Conservation (phyloP, 2,113 vertebrate genomes). For the Enhydra lutris region DNA sequence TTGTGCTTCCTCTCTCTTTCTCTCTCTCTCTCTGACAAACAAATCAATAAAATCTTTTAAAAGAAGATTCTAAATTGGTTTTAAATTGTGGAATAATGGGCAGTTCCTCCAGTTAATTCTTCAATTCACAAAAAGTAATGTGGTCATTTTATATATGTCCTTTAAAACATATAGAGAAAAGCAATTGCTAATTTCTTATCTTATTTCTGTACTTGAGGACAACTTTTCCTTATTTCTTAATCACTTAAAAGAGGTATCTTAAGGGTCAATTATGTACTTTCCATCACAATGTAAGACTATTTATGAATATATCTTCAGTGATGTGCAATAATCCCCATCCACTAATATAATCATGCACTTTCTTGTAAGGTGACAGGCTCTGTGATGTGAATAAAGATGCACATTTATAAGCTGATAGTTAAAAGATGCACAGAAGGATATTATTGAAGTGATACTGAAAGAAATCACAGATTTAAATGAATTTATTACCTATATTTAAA, state of each 20-base stretch:
- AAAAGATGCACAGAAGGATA: background rate
- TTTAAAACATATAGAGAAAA: background rate
- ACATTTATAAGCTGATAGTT: background rate
- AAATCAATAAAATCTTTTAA: too few species aligned
- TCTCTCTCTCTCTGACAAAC: too few species aligned
- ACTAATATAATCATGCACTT: background rate
- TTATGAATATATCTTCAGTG: background rate
- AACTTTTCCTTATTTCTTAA: background rate
- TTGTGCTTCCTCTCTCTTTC: too few species aligned
- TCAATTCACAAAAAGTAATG: background rate
- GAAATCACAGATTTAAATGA: background rate
- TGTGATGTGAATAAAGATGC: background rate
- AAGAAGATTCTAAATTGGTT: background rate
- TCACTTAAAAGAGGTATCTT: background rate
- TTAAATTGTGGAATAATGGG: background rate
- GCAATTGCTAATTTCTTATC: background rate
- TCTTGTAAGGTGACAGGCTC: background rate
- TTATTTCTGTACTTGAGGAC: constrained; percentile 7
- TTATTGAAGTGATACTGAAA: background rate
- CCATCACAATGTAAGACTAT: background rate
- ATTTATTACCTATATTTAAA: background rate
- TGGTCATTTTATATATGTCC: background rate
- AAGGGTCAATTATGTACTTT: constrained; percentile 36
- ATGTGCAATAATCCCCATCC: background rate
- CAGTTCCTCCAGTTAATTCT: background rate